These are phyloP conservation scores for Holacanthella duospinosa DNA, from an alignment of 2,888 invertebrate species.

Conservation along the genomic window DNA sequence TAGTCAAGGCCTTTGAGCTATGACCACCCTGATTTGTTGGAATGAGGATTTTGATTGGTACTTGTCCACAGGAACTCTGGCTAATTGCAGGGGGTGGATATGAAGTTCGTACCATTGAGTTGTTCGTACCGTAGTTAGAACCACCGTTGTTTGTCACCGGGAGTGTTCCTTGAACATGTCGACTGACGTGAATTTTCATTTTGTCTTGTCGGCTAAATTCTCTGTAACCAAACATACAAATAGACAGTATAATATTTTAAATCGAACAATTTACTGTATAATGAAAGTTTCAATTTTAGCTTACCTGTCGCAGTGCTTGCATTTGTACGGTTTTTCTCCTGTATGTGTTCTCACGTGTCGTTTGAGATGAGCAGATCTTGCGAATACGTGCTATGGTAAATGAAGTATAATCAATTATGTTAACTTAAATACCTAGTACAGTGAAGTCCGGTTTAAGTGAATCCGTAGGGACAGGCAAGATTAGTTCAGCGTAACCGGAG, in stretches of 20 bases:
- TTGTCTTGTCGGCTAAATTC: constrained; percentile 30
- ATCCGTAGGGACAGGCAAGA: too few species aligned
- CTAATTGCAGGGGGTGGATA: constrained; percentile 8
- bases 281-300: neutral
- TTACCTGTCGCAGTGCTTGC: constrained; percentile 18
- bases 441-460: too few species aligned
- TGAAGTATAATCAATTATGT: neutral
- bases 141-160: neutral
- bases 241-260: too few species aligned
- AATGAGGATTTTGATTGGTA: constrained; percentile 15
- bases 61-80: constrained; percentile 12
- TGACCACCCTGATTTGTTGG: neutral
- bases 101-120: constrained; percentile 2
- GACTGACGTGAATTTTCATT: constrained; percentile 26
- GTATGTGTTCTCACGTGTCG: constrained; percentile 29
- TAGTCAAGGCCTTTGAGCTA: neutral
- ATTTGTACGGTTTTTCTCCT: constrained; percentile 30
- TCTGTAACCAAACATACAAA: too few species aligned
- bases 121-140: constrained; percentile 1
- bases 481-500: too few species aligned
- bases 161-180: constrained; percentile 21
- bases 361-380: constrained; percentile 29
- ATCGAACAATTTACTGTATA: neutral
- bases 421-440: too few species aligned
- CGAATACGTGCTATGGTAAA: constrained; percentile 23